Conservation (phyloP, 2,888 invertebrate species). For the Oligia strigilis region DNA sequence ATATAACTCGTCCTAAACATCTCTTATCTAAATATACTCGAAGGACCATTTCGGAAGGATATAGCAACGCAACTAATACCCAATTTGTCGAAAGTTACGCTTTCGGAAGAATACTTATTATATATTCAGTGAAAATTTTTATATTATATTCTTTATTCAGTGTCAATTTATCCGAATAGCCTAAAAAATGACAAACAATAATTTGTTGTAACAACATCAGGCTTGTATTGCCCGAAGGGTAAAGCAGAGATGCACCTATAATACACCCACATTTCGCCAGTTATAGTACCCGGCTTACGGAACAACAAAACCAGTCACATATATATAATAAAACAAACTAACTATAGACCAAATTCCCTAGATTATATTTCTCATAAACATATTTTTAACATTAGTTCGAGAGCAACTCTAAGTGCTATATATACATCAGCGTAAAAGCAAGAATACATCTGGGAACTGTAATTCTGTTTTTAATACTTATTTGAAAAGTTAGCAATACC, state of each 20-base stretch:
- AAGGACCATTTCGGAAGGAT: neutral
- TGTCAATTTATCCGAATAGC: neutral
- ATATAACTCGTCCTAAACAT: neutral
- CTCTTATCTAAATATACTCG: neutral
- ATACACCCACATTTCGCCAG: too few relatives aligned
- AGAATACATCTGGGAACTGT: constrained; percentile 18
- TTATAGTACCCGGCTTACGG: too few relatives aligned
- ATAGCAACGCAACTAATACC: too few relatives aligned
- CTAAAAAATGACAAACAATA: neutral
- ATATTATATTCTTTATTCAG: neutral
- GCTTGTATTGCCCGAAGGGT: too few relatives aligned
- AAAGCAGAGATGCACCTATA: too few relatives aligned
- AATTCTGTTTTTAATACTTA: constrained; percentile 21
- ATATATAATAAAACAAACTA: neutral
- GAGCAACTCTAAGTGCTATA: constrained; percentile 24
- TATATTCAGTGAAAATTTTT: too few relatives aligned
- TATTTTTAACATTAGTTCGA: constrained; percentile 7
- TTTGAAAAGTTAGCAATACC: constrained; percentile 8
- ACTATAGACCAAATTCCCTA: constrained; percentile 10
- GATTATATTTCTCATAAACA: neutral
- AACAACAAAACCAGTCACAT: neutral
- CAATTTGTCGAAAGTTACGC: too few relatives aligned
- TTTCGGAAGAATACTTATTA: too few relatives aligned
- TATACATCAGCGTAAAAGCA: constrained; percentile 5
- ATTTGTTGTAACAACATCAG: neutral